Evolutionary conservation across 2,797 vertebrate genomes (phyloP).

Genomic region (Eurystomus glaucurus): DNA sequence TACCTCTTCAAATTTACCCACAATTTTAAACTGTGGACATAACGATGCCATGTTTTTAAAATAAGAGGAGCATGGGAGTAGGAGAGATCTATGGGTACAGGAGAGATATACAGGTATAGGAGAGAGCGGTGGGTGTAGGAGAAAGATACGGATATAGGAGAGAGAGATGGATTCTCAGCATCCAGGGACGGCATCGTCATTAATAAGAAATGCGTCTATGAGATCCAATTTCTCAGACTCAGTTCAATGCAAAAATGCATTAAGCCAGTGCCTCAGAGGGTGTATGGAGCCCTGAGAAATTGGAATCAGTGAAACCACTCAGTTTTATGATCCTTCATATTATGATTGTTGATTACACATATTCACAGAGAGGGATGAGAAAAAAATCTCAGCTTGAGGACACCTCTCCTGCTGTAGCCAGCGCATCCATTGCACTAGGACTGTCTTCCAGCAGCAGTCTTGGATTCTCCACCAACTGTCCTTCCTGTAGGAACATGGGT

Average conservation of each 20-base stretch:
- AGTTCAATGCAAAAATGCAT: not conserved
- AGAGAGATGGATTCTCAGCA: not conserved
- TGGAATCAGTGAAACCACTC: accelerated
- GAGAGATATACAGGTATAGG: no score
- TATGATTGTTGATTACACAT: not conserved
- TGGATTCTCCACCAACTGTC: accelerated
- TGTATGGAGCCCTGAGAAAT: accelerated
- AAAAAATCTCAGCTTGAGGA: not conserved
- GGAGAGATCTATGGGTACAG: no score
- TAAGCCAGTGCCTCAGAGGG: not conserved
- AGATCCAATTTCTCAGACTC: not conserved
- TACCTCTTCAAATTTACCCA: not conserved
- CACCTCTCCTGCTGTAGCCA: accelerated
- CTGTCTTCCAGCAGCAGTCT: not conserved
- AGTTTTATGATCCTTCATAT: not conserved
- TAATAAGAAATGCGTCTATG: not conserved
- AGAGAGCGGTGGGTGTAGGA: not conserved
- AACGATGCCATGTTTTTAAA: not conserved
- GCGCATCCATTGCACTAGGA: accelerated
- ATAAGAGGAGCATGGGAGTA: accelerated
- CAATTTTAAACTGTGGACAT: no score
- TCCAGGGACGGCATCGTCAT: not conserved
- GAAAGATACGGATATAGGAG: not conserved
- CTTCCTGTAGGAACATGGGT: accelerated
- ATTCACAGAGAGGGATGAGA: not conserved